phyloP scores from a whole-genome alignment of 2,797 vertebrate genomes.

The Gephyroberyx darwinii region DNA sequence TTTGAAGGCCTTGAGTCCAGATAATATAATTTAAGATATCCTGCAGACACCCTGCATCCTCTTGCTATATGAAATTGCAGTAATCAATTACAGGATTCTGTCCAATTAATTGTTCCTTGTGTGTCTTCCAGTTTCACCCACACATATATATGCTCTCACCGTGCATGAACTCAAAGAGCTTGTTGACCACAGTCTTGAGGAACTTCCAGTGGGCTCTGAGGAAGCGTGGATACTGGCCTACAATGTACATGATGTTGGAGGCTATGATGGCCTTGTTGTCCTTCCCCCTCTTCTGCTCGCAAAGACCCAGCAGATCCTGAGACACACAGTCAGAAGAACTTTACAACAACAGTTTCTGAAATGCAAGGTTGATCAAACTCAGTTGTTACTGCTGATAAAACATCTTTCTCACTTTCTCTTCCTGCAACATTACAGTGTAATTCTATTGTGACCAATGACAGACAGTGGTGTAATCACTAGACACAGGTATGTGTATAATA shows the following conservation, averaged over 20 bases:
- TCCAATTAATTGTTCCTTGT: too few relatives aligned
- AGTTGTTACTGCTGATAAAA: not conserved
- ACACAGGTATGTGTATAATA: not conserved
- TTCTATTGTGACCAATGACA: not conserved
- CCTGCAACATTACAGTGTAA: not conserved
- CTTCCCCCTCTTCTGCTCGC: slow-evolving; percentile 98
- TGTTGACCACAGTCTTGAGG: slow-evolving; percentile 98
- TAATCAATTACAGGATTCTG: too few relatives aligned
- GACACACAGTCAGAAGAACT: not conserved
- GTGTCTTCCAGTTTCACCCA: too few relatives aligned
- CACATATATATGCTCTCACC: slow-evolving; percentile 79
- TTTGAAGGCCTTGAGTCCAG: too few relatives aligned
- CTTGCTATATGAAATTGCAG: too few relatives aligned
- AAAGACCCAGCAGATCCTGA: slow-evolving; percentile 96
- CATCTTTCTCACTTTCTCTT: too few relatives aligned
- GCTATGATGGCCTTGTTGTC: slow-evolving; percentile 99
- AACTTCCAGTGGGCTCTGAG: slow-evolving; percentile 99
- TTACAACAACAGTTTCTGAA: not conserved
- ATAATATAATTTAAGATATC: too few relatives aligned
- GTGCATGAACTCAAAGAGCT: slow-evolving; percentile 99
- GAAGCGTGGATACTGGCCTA: slow-evolving; percentile 97
- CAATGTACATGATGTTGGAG: slow-evolving; percentile 99
- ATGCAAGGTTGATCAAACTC: not conserved
- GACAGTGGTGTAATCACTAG: not conserved
- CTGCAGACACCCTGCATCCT: too few relatives aligned